A percentile compares a stretch with the other conserved stretches of the same genome.
Conservation (phyloP, 2,797 vertebrate species). For the Adelosebastes latens region DNA sequence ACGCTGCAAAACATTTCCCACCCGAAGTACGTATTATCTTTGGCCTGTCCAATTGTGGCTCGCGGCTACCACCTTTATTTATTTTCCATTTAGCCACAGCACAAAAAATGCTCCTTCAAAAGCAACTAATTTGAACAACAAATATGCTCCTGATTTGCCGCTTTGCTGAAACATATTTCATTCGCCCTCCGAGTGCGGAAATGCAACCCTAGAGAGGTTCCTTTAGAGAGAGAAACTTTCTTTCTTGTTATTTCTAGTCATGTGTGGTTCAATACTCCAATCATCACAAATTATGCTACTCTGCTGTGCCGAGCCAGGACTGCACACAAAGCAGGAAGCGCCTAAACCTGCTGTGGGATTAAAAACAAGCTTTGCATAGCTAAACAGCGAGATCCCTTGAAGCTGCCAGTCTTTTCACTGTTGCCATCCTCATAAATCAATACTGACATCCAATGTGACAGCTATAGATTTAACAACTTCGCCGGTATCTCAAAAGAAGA, state of each 20-base stretch:
- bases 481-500: slow-evolving; percentile 50
- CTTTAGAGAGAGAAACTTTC: slow-evolving; percentile 44
- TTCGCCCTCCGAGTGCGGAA: slow-evolving; percentile 26
- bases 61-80: slow-evolving; percentile 28
- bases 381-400: slow-evolving; percentile 77
- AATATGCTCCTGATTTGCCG: slow-evolving; percentile 35
- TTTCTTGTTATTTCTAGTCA: slow-evolving; percentile 75
- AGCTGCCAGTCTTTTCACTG: slow-evolving; percentile 69
- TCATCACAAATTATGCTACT: slow-evolving; percentile 76
- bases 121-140: slow-evolving; percentile 39
- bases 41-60: slow-evolving; percentile 14
- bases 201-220: slow-evolving; percentile 46
- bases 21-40: slow-evolving; percentile 4
- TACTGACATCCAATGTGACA: slow-evolving; percentile 79
- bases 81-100: slow-evolving; percentile 33
- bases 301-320: slow-evolving; percentile 70
- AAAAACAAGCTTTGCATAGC: slow-evolving; percentile 82
- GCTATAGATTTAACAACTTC: slow-evolving; percentile 75
- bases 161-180: slow-evolving; percentile 45
- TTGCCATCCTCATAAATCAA: slow-evolving; percentile 78
- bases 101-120: slow-evolving; percentile 19
- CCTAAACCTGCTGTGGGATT: slow-evolving; percentile 80
- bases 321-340: slow-evolving; percentile 76
- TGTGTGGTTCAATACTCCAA: slow-evolving; percentile 77
- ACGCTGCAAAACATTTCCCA: neutral